Evolutionary conservation across 2,797 vertebrate genomes (phyloP).

Genomic region (Oreochromis mossambicus): DNA sequence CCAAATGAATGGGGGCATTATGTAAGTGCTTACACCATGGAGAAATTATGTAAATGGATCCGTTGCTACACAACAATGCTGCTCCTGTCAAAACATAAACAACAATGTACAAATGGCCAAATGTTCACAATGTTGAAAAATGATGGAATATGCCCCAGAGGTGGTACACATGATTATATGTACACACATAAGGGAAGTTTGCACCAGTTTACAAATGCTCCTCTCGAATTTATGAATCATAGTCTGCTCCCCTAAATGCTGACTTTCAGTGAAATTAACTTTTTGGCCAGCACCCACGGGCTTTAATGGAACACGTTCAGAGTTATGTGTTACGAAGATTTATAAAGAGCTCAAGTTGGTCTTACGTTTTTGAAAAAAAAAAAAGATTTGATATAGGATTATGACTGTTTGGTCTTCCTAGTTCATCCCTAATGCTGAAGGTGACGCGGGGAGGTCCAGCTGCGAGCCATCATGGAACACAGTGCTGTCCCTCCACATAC

Average conservation of each 20-base stretch:
- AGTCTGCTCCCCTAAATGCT: conserved; percentile 2
- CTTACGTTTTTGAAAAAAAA: conserved; percentile 24
- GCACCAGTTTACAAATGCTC: conserved; percentile 20
- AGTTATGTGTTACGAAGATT: conserved; percentile 32
- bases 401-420: conserved; percentile 17
- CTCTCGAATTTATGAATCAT: conserved; percentile 42
- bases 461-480: conserved; percentile 69
- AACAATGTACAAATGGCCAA: conserved; percentile 63
- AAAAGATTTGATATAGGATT: conserved; percentile 16
- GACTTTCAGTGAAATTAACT: conserved; percentile 31
- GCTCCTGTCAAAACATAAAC: conserved; percentile 77
- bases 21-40: conserved; percentile 76
- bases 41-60: conserved; percentile 79
- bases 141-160: conserved; percentile 30
- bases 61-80: conserved; percentile 77
- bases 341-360: conserved; percentile 22
- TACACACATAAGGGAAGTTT: conserved; percentile 25
- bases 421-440: conserved; percentile 28
- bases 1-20: conserved; percentile 75
- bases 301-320: conserved; percentile 1
- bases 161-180: conserved; percentile 32
- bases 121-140: conserved; percentile 43
- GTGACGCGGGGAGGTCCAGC: conserved; percentile 70
- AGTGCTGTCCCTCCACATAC: conserved; percentile 63
- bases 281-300: conserved; percentile 21